Conservation (phyloP, 2,113 vertebrate genomes). For the Pterocles orientalis region DNA sequence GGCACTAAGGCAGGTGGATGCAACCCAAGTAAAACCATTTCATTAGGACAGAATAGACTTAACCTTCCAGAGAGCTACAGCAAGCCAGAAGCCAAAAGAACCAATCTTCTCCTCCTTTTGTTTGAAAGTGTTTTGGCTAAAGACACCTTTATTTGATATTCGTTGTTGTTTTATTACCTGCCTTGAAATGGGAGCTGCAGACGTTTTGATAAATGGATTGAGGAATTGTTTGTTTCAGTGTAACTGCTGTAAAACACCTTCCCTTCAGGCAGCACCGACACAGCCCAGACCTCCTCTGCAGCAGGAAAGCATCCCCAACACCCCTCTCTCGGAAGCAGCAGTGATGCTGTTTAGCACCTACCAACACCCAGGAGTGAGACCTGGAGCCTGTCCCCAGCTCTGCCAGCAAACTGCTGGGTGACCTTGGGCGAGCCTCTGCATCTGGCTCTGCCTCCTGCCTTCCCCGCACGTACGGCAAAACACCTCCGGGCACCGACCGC, state of each 20-base stretch:
- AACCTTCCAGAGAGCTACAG: background rate
- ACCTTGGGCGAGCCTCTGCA: background rate
- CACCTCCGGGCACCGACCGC: accelerated
- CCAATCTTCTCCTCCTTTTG: background rate
- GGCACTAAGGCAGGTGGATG: background rate
- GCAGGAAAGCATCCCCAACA: background rate
- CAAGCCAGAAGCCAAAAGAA: background rate
- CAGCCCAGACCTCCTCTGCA: background rate
- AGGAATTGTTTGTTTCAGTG: conserved; percentile 14
- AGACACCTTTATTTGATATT: conserved; percentile 30
- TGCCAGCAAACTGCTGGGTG: background rate
- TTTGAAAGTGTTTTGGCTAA: background rate
- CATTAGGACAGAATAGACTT: background rate
- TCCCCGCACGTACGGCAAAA: background rate
- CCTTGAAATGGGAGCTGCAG: background rate
- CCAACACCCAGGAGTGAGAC: background rate
- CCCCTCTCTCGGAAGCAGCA: background rate
- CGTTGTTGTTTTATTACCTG: conserved; percentile 3
- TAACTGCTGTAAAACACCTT: conserved; percentile 1
- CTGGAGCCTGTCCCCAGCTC: background rate
- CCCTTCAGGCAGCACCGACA: background rate
- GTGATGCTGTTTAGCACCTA: background rate
- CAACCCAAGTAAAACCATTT: background rate
- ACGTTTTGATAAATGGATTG: conserved; percentile 31
- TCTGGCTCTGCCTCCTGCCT: background rate